Evolutionary conservation across 2,888 invertebrate species (phyloP), one percentile per base, ranked within the genome.

Genomic region (Podabrus alpinus): DNA sequence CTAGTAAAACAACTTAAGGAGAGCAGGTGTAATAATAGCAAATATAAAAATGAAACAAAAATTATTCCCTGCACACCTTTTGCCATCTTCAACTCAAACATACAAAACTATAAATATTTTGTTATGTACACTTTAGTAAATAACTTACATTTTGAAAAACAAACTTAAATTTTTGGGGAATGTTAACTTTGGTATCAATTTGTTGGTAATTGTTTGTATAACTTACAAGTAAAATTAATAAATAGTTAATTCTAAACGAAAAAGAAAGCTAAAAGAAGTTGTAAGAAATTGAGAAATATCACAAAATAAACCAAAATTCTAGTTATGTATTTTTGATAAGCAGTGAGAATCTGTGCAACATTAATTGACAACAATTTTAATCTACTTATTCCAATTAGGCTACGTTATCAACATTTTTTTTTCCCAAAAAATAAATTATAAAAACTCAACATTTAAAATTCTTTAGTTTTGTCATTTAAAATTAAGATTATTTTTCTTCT

Each of bases 111-210:
- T 85, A 86, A 86, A 86, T 86, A 86, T 85, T 86, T 85, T 84
- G 83, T 85, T 85, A 85, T 85, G 82, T 85, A 86, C 84, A 85
- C 83, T 82, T 83, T 84, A 83, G 85, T 78, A 79, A 80, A 85
- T 85, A 85, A 84, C 83, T 83, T 84, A 83, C 80, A 81, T 85
- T 85, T 84, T 83, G 83, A 84, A 84, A 86, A 85, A 85, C 83
- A 83, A 45, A 45, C 68, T 73, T 75, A 69, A 84, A 85, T 86
- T 86, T 87, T 87, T 91, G 90, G 91, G 92, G 92, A 92, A 92
- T 92, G 92, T 92, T 91, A 91, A 91, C 92, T 92, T 92, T 92
- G 92, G 92, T 91, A 92, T 92, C 86, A 87, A 85, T 86, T 86
- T 85, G 86, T 86, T 87, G 86, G 86, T 87, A 86, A 86, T 86